These are phyloP conservation scores for Oophaga sylvatica DNA, from an alignment of 2,797 vertebrate species.

Conservation along the genomic window DNA sequence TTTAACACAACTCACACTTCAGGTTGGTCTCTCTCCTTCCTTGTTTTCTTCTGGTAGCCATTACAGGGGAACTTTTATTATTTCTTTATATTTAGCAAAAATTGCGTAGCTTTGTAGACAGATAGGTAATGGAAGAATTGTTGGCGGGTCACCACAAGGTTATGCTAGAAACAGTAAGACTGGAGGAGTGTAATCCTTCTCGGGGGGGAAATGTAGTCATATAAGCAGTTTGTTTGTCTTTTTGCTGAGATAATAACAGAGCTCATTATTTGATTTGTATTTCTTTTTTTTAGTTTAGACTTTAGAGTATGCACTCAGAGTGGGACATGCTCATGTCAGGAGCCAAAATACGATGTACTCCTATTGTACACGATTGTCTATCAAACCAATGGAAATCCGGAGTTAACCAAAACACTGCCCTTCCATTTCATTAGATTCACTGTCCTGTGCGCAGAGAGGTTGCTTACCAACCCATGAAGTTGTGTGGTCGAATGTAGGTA, in stretches of 20 bases:
- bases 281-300: background rate
- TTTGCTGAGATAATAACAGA: conserved; percentile 13
- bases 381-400: background rate
- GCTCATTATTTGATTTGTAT: background rate
- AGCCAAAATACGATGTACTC: background rate
- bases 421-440: background rate
- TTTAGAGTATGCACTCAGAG: background rate
- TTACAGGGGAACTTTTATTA: background rate
- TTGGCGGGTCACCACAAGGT: conserved; percentile 27
- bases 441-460: background rate
- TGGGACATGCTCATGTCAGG: background rate
- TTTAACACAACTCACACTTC: background rate
- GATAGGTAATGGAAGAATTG: conserved; percentile 9
- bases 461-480: background rate
- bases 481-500: background rate
- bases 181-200: conserved; percentile 28
- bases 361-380: background rate
- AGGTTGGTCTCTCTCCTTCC: background rate
- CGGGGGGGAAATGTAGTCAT: conserved; percentile 2
- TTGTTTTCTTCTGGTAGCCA: background rate
- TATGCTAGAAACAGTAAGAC: conserved; percentile 34
- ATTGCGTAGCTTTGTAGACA: background rate
- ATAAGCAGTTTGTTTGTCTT: background rate
- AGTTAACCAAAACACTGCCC: background rate
- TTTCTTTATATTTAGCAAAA: background rate